Base-by-base conservation (phyloP, 1,140 invertebrate genomes). In the Ceratosolen solmsi region DNA sequence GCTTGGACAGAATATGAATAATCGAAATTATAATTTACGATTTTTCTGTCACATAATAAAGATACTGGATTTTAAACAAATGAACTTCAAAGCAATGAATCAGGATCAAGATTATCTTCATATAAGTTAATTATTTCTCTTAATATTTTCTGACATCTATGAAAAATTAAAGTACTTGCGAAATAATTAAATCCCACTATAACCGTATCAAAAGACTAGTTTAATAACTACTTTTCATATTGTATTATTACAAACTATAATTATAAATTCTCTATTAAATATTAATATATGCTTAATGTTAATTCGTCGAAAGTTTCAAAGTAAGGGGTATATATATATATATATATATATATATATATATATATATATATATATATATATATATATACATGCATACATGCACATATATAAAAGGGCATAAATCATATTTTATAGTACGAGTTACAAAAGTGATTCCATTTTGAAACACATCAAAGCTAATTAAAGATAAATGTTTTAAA, bases 381-480 rank as follows among this genome's bases (percentile, higher is more conserved):
- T n/a, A n/a, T n/a, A n/a, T n/a, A n/a, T n/a, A n/a, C n/a, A n/a
- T n/a, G n/a, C n/a, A n/a, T n/a, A n/a, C n/a, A n/a, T n/a, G n/a
- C 7, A 11, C 17, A 15, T 11, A 33, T 33, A 11, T 63, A 11
- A 63, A 63, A 33, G 27, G n/a, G 5, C 27, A 33, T 63, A 20
- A 63, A 63, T 33, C 30, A 63, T 20, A 20, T 63, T 33, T 33
- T 33, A 17, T 33, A 13, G 2, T 33, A 33, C 30, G 27, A 63
- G 33, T 5, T 33, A 17, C 15, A 63, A 68, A 38, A 65, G 8
- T n/a, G 15, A 68, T 68, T 72, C 25, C 22, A 11, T 51, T 72
- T 72, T 33, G 17, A 74, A 74, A 74, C 17, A 56, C 71, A 74
- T 74, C 25, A 74, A 22, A 56, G 8, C 7, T 36, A 74, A 54